Base-by-base conservation (phyloP, 2,797 vertebrate genomes). In the Alectoris magna region DNA sequence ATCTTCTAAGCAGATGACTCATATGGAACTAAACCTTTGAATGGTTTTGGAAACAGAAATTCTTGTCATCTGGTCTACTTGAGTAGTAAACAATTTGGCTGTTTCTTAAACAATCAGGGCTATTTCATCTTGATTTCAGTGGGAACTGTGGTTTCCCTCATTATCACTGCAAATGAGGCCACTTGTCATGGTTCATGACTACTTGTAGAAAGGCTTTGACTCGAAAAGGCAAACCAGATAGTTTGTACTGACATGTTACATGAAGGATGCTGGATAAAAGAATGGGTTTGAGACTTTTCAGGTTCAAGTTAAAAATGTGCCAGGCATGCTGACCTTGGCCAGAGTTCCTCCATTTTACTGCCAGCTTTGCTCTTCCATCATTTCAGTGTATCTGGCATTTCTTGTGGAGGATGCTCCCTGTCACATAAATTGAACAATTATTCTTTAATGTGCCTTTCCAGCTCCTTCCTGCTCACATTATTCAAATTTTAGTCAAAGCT, bases 401-500 rank as follows among this genome's bases (percentile, higher is more conserved):
- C 69, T 56, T 85, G 66, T 83, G 59, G 69, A 91, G 68, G 62
- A 71, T 91, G 72, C 91, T 94, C 23, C 41, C 84, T 90, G 72
- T 85, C 92, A 91, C 67, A 60, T 74, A 34, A 92, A 71, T 75
- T 71, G 68, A 93, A 66, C 66, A 87, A 59, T 94, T 96, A 90
- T 73, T 95, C 90, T 44, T 87, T 94, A 94, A 91, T 78, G 78
- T 93, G 81, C 84, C 41, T 93, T 93, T 88, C 56, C 59, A 90
- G 66, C 62, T 91, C 38, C 62, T 93, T 94, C 59, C 39, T 83
- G 69, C 81, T 90, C 75, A 63, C 63, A 93, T 96, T 95, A 96
- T 94, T 95, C 92, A 96, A 81, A 96, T 95, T 90, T 84, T 74
- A 92, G 63, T 90, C 82, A 74, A 91, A 87, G 62, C 3, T 84